Evolutionary conservation across 2,888 invertebrate genomes (phyloP).

Genomic region (Mongoloraphidia duomilia): DNA sequence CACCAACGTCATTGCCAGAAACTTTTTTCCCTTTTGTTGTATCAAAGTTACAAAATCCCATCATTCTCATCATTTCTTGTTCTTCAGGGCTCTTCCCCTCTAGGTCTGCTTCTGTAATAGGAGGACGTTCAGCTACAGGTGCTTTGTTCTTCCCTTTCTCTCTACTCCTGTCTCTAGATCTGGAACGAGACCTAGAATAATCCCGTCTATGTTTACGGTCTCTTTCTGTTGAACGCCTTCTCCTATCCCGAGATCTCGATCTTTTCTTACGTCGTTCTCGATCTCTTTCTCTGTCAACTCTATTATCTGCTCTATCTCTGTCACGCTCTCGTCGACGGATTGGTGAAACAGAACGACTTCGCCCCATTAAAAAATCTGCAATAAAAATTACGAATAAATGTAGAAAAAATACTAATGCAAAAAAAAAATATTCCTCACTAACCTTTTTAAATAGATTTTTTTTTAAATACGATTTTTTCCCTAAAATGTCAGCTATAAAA

Average conservation of each 20-base stretch:
- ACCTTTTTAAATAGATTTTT: neutral
- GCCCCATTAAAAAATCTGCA: conserved; percentile 30
- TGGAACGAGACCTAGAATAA: conserved; percentile 22
- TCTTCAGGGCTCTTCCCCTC: conserved; percentile 84
- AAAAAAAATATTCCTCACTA: neutral
- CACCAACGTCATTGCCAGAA: conserved; percentile 85
- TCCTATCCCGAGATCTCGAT: conserved; percentile 27
- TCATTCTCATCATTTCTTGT: conserved; percentile 86
- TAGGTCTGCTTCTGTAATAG: conserved; percentile 67
- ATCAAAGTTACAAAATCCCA: conserved; percentile 96
- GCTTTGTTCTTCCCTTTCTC: conserved; percentile 28
- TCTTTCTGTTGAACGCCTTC: conserved; percentile 28
- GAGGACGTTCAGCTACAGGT: conserved; percentile 39
- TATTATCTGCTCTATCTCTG: conserved; percentile 33
- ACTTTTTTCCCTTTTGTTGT: conserved; percentile 94
- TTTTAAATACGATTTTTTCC: no score
- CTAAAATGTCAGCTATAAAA: no score
- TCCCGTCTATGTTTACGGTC: conserved; percentile 12
- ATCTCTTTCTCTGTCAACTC: conserved; percentile 31
- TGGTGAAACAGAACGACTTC: conserved; percentile 37
- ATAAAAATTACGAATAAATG: neutral
- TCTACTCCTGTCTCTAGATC: conserved; percentile 1
- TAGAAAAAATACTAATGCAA: no score
- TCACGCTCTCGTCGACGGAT: conserved; percentile 35
- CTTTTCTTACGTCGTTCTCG: conserved; percentile 32